Conservation (phyloP, 2,113 vertebrate genomes). For the Piaya cayana region DNA sequence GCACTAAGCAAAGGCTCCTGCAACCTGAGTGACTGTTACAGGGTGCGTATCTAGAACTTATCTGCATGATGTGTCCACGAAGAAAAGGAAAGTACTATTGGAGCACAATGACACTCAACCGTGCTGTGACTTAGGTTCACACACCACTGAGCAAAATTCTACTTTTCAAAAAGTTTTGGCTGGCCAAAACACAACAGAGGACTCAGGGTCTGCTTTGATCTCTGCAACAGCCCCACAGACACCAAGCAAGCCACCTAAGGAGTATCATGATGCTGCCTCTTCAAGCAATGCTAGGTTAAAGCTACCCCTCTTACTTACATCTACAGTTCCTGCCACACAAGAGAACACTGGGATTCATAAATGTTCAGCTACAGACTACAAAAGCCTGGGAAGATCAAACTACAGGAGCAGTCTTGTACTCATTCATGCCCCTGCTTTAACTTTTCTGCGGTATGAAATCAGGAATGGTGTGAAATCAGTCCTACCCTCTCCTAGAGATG, state of each 20-base stretch:
- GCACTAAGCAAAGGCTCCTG: background rate
- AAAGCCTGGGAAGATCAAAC: background rate
- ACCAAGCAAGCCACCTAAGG: too few relatives aligned
- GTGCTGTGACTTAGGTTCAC: background rate
- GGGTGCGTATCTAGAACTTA: background rate
- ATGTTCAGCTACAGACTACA: too few relatives aligned
- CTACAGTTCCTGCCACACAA: background rate
- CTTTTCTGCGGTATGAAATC: background rate
- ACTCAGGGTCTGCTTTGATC: background rate
- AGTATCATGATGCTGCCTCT: background rate
- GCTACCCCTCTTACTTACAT: background rate
- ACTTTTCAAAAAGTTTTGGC: background rate
- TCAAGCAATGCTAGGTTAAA: background rate
- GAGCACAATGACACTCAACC: background rate
- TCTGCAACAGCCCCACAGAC: too few relatives aligned
- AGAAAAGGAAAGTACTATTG: background rate
- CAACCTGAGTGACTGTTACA: fast-evolving
- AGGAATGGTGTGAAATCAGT: background rate
- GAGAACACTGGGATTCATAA: too few relatives aligned
- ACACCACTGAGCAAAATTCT: background rate
- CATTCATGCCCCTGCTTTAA: background rate
- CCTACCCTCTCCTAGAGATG: background rate
- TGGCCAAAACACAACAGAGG: background rate
- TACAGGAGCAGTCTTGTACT: background rate
- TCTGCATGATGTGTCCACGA: fast-evolving